A percentile compares a stretch with the other conserved stretches of the same genome.
Conservation (phyloP, 2,888 invertebrate genomes). For the Yponomeuta sedellus region DNA sequence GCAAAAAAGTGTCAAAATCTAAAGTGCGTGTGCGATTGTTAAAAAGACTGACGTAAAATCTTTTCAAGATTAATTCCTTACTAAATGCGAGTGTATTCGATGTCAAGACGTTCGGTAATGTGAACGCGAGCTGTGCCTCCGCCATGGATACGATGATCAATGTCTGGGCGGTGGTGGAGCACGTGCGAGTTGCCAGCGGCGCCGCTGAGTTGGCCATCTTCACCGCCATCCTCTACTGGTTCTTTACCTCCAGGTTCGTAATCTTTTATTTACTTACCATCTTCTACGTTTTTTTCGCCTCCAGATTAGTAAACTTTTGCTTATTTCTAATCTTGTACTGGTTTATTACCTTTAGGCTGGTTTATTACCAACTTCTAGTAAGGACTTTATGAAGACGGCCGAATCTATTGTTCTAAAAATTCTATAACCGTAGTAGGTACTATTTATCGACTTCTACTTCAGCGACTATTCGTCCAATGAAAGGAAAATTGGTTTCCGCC, state of each 20-base stretch:
- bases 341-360: too few relatives aligned
- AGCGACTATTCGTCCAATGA: too few relatives aligned
- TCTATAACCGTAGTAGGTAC: too few relatives aligned
- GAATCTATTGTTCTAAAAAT: too few relatives aligned
- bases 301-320: too few relatives aligned
- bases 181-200: slow-evolving; percentile 73
- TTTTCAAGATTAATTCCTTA: slow-evolving; percentile 4
- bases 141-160: slow-evolving; percentile 66
- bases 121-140: slow-evolving; percentile 35
- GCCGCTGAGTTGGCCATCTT: slow-evolving; percentile 78
- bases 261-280: slow-evolving; percentile 3
- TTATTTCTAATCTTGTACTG: too few relatives aligned
- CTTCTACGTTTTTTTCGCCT: too few relatives aligned
- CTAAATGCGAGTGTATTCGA: slow-evolving; percentile 22
- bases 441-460: too few relatives aligned
- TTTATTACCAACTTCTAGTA: too few relatives aligned
- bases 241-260: slow-evolving; percentile 78
- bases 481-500: too few relatives aligned
- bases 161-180: slow-evolving; percentile 69
- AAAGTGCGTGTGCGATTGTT: not conserved
- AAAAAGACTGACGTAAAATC: not conserved
- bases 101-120: slow-evolving; percentile 58
- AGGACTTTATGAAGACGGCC: too few relatives aligned
- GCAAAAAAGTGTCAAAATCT: not conserved
- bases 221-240: slow-evolving; percentile 78